phyloP scores from a whole-genome alignment of 1,140 invertebrate species.

The Magallana gigas region DNA sequence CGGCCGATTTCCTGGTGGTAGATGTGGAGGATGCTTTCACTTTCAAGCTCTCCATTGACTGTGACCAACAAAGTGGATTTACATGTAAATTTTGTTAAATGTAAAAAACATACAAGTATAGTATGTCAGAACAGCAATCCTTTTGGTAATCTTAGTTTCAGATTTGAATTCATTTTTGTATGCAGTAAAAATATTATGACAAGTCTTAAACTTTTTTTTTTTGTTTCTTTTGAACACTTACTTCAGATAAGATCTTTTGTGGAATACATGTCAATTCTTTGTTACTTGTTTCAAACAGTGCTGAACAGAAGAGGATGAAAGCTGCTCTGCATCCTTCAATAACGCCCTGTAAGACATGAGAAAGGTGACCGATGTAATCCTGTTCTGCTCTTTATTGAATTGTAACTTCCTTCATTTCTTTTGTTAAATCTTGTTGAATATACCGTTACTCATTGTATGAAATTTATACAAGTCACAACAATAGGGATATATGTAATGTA shows the following conservation, averaged over 20 bases:
- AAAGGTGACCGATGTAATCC: not conserved
- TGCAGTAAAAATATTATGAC: no score
- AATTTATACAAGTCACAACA: no score
- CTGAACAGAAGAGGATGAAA: conserved; percentile 80
- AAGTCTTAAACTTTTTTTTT: no score
- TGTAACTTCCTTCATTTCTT: no score
- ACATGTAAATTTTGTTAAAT: not conserved
- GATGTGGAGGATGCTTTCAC: conserved; percentile 67
- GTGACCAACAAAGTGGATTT: not conserved
- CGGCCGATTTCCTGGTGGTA: conserved; percentile 87
- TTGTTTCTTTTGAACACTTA: conserved; percentile 36
- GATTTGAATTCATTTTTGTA: no score
- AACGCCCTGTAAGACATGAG: conserved; percentile 82
- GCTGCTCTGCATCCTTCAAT: conserved; percentile 83
- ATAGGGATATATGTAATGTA: no score
- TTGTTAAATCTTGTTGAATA: no score
- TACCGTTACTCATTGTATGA: no score
- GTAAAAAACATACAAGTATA: not conserved
- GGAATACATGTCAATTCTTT: conserved; percentile 64
- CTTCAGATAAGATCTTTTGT: conserved; percentile 67
- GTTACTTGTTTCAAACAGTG: conserved; percentile 65
- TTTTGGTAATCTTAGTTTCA: no score
- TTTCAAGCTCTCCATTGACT: conserved; percentile 29
- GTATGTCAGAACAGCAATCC: not conserved
- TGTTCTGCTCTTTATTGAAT: no score